Conservation (phyloP, 2,888 invertebrate species). For the Gerris lacustris region DNA sequence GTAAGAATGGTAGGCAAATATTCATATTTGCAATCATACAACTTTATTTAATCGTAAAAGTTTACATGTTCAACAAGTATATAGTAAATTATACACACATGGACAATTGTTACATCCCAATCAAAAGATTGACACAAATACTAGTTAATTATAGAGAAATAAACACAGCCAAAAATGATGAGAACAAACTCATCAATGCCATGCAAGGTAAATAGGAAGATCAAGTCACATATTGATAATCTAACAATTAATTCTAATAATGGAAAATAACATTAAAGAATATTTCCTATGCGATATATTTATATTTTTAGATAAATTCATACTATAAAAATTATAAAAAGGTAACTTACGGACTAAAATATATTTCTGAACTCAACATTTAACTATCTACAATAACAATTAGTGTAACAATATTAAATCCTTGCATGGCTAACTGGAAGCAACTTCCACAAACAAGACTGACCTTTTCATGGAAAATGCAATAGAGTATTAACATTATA, state of each 20-base stretch:
- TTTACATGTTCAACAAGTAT: conserved; percentile 10
- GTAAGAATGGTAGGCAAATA: neutral
- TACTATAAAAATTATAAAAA: no score
- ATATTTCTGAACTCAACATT: no score
- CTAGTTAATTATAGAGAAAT: neutral
- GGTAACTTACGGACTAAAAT: no score
- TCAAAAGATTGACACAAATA: neutral
- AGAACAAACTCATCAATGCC: neutral
- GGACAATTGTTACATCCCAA: neutral
- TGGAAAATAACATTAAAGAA: no score
- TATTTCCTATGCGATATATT: no score
- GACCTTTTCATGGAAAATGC: neutral
- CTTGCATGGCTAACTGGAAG: no score
- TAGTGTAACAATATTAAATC: no score
- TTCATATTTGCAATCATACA: neutral
- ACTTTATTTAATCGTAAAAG: neutral
- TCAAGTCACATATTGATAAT: no score
- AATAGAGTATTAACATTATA: conserved; percentile 3
- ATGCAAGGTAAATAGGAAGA: neutral
- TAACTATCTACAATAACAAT: no score
- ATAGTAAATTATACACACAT: conserved; percentile 6
- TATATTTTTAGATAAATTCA: no score
- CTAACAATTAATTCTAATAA: no score
- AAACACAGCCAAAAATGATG: conserved; percentile 9
- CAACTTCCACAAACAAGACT: no score